A percentile compares a stretch with the other conserved stretches of the same genome.
Conservation (phyloP, 2,113 vertebrate species). For the Sakesphorus luctuosus region DNA sequence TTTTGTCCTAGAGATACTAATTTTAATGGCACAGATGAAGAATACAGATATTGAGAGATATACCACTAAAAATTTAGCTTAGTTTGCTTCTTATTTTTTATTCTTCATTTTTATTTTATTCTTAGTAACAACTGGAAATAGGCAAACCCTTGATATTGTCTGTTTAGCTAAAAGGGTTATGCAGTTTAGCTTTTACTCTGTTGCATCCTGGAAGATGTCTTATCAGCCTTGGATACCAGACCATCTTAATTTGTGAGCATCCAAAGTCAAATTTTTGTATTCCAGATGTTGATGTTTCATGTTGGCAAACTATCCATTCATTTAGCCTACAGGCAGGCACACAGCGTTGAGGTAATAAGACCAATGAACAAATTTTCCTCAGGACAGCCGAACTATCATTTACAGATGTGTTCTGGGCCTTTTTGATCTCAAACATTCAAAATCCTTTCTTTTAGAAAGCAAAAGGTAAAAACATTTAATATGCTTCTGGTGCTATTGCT, state of each 20-base stretch:
- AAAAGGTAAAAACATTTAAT: not conserved
- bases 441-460: not conserved
- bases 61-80: not conserved
- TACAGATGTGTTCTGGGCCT: not conserved
- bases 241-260: not conserved
- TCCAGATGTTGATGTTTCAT: not conserved
- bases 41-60: not conserved
- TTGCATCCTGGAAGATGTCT: not conserved
- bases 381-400: not conserved
- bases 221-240: not conserved
- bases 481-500: not conserved
- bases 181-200: not conserved
- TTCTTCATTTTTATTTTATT: not conserved
- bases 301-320: not conserved
- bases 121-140: not conserved
- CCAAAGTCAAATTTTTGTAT: not conserved
- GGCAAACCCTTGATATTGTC: not conserved
- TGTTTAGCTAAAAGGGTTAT: not conserved
- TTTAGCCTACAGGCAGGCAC: constrained; percentile 19
- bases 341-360: not conserved
- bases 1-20: not conserved
- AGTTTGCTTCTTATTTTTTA: accelerated
- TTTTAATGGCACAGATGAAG: not conserved
- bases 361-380: constrained; percentile 4
- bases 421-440: not conserved